These are phyloP conservation scores for Trichonephila clavata DNA, from an alignment of 1,140 invertebrate genomes.

Conservation along the genomic window DNA sequence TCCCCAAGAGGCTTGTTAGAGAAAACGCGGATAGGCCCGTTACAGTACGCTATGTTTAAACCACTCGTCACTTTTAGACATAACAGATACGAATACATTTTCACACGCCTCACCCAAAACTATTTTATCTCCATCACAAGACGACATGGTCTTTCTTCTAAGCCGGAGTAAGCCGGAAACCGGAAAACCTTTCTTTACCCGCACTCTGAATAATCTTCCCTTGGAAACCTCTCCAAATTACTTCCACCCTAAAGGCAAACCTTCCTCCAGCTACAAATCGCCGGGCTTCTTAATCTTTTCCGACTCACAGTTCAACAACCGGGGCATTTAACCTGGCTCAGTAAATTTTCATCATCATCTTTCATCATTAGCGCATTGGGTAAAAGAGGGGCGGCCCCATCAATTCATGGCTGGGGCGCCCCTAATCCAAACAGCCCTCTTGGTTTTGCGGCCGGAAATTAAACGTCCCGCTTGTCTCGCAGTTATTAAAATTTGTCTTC, in stretches of 20 bases:
- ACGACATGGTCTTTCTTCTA: no score
- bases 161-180: background rate
- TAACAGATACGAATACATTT: no score
- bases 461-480: constrained; percentile 62
- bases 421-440: constrained; percentile 53
- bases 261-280: constrained; percentile 6
- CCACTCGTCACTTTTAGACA: no score
- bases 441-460: constrained; percentile 73
- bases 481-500: constrained; percentile 69
- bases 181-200: constrained; percentile 6
- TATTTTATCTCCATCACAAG: no score
- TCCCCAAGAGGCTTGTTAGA: no score
- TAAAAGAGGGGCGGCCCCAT: background rate
- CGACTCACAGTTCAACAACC: constrained; percentile 40
- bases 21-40: no score
- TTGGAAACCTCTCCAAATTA: background rate
- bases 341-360: constrained; percentile 57
- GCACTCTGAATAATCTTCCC: background rate
- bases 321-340: constrained; percentile 33
- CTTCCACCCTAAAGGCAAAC: background rate
- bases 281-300: background rate
- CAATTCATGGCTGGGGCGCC: constrained; percentile 43
- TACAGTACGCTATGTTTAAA: no score
- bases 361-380: constrained; percentile 56
- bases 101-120: no score